Conservation (phyloP, 2,797 vertebrate genomes). For the Telmatherina bonti region DNA sequence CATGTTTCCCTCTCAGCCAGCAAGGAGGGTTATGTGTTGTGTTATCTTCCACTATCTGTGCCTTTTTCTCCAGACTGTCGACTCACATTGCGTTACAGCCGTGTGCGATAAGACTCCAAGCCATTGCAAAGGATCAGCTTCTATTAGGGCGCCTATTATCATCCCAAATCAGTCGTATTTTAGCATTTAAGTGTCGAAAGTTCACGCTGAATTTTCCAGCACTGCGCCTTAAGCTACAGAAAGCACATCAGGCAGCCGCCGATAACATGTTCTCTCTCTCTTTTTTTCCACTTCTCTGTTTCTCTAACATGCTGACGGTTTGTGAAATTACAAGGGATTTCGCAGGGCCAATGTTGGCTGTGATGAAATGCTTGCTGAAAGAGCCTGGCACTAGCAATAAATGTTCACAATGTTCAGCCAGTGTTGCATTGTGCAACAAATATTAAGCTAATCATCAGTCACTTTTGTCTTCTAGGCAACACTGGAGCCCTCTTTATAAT, state of each 20-base stretch:
- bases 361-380: conserved; percentile 78
- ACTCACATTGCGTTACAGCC: conserved; percentile 83
- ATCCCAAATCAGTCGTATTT: conserved; percentile 85
- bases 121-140: conserved; percentile 83
- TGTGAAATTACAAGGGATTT: conserved; percentile 79
- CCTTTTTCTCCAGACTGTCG: conserved; percentile 76
- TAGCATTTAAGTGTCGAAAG: conserved; percentile 87
- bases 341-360: conserved; percentile 72
- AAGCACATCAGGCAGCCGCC: conserved; percentile 75
- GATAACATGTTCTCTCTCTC: conserved; percentile 66
- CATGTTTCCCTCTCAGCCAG: conserved; percentile 75
- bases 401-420: conserved; percentile 86
- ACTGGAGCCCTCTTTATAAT: conserved; percentile 84
- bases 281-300: conserved; percentile 19
- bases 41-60: conserved; percentile 75
- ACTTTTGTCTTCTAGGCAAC: conserved; percentile 85
- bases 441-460: conserved; percentile 90
- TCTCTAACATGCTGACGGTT: conserved; percentile 67
- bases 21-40: conserved; percentile 68
- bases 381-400: conserved; percentile 84
- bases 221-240: conserved; percentile 77
- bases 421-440: conserved; percentile 85
- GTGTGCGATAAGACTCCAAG: conserved; percentile 77
- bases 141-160: conserved; percentile 85
- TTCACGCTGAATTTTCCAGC: conserved; percentile 80